These are phyloP conservation scores for Zonitis immaculata DNA, from an alignment of 2,888 invertebrate species.

Conservation along the genomic window DNA sequence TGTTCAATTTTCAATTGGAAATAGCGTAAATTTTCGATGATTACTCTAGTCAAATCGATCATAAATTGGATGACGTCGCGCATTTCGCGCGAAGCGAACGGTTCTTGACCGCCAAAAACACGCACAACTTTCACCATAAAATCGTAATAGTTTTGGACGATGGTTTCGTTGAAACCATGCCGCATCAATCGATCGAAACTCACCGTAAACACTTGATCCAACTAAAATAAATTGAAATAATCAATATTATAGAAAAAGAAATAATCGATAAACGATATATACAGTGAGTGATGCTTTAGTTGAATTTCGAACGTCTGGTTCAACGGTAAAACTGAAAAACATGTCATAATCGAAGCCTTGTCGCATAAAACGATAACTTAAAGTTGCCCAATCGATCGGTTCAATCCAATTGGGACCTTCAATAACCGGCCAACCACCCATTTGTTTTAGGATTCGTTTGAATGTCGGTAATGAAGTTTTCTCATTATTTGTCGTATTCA, in stretches of 20 bases:
- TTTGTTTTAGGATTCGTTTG: conserved; percentile 34
- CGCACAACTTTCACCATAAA: conserved; percentile 30
- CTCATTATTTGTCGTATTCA: conserved; percentile 59
- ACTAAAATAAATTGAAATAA: conserved; percentile 44
- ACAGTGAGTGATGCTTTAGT: conserved; percentile 73
- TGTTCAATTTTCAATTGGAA: neutral
- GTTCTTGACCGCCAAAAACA: conserved; percentile 26
- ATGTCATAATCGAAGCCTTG: conserved; percentile 77
- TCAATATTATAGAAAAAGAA: too few species aligned
- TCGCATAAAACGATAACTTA: conserved; percentile 62
- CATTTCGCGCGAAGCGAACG: conserved; percentile 23
- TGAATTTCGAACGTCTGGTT: conserved; percentile 77
- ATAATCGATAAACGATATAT: too few species aligned
- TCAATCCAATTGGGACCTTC: conserved; percentile 49
- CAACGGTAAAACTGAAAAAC: conserved; percentile 76
- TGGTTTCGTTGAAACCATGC: conserved; percentile 21
- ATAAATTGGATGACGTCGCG: conserved; percentile 26
- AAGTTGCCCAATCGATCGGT: conserved; percentile 24
- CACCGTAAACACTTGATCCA: conserved; percentile 28
- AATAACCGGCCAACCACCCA: conserved; percentile 54
- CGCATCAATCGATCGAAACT: conserved; percentile 25
- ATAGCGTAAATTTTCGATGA: neutral
- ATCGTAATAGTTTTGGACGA: conserved; percentile 26
- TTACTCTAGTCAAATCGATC: conserved; percentile 20
- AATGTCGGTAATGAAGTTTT: conserved; percentile 58